Percentiles rank a stretch among this genome's conserved stretches.
Conservation (phyloP, 2,888 invertebrate species). For the Ethmia dodecea region DNA sequence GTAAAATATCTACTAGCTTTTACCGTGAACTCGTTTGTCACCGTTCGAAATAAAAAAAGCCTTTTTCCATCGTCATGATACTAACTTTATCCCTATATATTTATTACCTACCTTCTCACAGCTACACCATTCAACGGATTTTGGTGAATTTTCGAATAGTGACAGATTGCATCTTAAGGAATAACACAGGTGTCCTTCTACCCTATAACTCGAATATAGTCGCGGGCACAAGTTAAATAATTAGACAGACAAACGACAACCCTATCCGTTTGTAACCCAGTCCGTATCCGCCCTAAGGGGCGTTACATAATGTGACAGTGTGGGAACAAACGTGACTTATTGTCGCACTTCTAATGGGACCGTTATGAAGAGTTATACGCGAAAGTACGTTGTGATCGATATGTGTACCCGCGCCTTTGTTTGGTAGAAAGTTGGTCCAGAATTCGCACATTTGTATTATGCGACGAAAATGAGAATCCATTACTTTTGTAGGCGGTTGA, state of each 20-base stretch:
- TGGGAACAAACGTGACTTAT: slow-evolving; percentile 33
- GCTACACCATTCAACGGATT: too few relatives aligned
- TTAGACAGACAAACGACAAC: slow-evolving; percentile 11
- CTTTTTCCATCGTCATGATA: too few relatives aligned
- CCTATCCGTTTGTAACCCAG: background rate
- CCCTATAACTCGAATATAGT: too few relatives aligned
- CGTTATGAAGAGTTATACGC: slow-evolving; percentile 24
- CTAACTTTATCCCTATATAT: too few relatives aligned
- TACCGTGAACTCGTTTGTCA: too few relatives aligned
- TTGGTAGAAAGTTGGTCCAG: slow-evolving; percentile 20
- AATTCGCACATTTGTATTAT: slow-evolving; percentile 7
- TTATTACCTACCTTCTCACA: too few relatives aligned
- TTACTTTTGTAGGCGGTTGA: background rate
- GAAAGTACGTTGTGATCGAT: slow-evolving; percentile 10
- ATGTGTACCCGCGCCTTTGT: slow-evolving; percentile 18
- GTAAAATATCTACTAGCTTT: too few relatives aligned
- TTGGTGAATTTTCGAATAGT: too few relatives aligned
- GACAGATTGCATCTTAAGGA: too few relatives aligned
- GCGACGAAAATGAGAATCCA: background rate
- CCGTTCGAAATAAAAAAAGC: too few relatives aligned
- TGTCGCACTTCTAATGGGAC: slow-evolving; percentile 15
- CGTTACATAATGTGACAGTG: slow-evolving; percentile 30
- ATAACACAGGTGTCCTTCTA: too few relatives aligned
- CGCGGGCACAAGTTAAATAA: too few relatives aligned
- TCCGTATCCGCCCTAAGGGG: background rate